Percentiles rank a stretch among this genome's conserved stretches.
Evolutionary conservation across 2,888 invertebrate species (phyloP).

Genomic region (Andrena fulva): DNA sequence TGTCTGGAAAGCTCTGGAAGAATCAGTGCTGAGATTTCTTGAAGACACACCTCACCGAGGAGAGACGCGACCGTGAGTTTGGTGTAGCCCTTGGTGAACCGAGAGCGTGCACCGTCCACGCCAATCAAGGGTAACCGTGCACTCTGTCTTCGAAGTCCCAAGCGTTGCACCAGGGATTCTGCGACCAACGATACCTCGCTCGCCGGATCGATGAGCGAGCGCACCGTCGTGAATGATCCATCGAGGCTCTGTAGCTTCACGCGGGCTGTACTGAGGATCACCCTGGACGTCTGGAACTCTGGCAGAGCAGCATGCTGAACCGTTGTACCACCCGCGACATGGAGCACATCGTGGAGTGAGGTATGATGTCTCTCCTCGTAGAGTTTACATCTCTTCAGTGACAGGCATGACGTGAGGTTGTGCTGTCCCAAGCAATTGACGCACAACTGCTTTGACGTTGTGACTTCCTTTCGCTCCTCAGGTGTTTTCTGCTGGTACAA

Average conservation of each 20-base stretch:
- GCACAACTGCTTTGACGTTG: neutral
- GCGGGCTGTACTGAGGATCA: neutral
- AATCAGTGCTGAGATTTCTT: too few relatives aligned
- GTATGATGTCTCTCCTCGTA: neutral
- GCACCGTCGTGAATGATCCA: neutral
- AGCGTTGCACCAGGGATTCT: neutral
- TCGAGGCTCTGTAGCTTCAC: neutral
- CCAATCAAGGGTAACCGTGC: neutral
- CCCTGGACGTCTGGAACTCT: neutral
- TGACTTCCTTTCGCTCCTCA: neutral
- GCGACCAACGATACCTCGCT: neutral
- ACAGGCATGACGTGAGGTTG: neutral
- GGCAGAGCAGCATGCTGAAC: neutral
- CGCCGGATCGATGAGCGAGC: neutral
- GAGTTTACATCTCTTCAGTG: neutral
- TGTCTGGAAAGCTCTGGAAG: neutral
- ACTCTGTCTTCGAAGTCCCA: neutral
- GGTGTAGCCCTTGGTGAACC: neutral
- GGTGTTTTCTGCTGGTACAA: neutral
- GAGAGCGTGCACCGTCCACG: neutral
- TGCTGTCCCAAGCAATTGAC: neutral
- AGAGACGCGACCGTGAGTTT: neutral
- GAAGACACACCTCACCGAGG: neutral
- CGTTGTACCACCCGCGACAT: neutral
- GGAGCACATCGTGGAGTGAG: neutral